These are phyloP conservation scores for Pterocles orientalis DNA, from an alignment of 2,113 vertebrate genomes.

Conservation along the genomic window DNA sequence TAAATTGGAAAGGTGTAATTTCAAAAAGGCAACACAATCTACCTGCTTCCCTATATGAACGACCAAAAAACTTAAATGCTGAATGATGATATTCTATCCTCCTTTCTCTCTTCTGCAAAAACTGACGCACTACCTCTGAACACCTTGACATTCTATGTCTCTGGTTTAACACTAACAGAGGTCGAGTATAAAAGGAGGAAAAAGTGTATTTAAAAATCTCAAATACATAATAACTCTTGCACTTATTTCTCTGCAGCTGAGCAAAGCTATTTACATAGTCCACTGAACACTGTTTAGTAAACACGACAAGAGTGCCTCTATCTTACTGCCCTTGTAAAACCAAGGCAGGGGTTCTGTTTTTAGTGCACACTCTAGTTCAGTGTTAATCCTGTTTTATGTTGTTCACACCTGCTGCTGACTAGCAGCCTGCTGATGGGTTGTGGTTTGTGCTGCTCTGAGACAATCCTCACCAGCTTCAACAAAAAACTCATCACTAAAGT, in stretches of 20 bases:
- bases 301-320: slow-evolving; percentile 62
- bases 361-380: slow-evolving; percentile 77
- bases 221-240: background rate
- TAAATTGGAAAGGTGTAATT: background rate
- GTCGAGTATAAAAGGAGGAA: background rate
- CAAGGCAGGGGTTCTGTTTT: slow-evolving; percentile 80
- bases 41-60: background rate
- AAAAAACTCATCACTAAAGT: slow-evolving; percentile 7
- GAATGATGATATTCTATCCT: background rate
- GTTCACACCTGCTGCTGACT: slow-evolving; percentile 83
- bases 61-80: background rate
- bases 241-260: slow-evolving; percentile 26
- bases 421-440: slow-evolving; percentile 72
- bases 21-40: background rate
- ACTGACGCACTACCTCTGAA: background rate
- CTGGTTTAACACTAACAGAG: background rate
- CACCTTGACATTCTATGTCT: background rate
- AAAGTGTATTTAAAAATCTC: slow-evolving; percentile 10
- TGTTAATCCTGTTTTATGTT: slow-evolving; percentile 85
- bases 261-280: slow-evolving; percentile 60
- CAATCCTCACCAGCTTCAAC: slow-evolving; percentile 36
- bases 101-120: background rate
- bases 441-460: slow-evolving; percentile 62
- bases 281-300: slow-evolving; percentile 78
- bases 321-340: slow-evolving; percentile 64